These are phyloP conservation scores for Asteroscopus sphinx DNA, from an alignment of 2,888 invertebrate species.

Conservation along the genomic window DNA sequence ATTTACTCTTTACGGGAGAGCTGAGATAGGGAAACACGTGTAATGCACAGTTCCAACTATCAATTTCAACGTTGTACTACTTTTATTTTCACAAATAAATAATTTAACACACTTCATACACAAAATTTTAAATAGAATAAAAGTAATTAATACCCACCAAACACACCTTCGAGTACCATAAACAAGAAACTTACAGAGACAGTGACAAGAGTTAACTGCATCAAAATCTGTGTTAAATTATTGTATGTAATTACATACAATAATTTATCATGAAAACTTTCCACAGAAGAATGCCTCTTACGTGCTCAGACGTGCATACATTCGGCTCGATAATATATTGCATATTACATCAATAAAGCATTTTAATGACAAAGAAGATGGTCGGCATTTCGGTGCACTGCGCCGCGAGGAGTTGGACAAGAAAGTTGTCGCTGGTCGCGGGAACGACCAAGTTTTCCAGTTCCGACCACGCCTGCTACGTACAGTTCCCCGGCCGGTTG, in stretches of 20 bases:
- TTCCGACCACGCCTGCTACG: constrained; percentile 72
- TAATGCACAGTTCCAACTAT: constrained; percentile 7
- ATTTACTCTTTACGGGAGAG: constrained; percentile 28
- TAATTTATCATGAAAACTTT: constrained; percentile 52
- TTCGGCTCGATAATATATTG: constrained; percentile 61
- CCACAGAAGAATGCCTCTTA: constrained; percentile 52
- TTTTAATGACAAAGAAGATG: constrained; percentile 72
- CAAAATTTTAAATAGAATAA: too few species aligned
- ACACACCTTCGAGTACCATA: background rate
- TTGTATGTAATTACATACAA: constrained; percentile 42
- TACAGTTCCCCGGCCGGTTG: constrained; percentile 68
- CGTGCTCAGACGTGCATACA: constrained; percentile 57
- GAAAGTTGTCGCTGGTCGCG: constrained; percentile 70
- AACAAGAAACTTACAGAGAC: too few species aligned
- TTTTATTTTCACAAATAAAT: too few species aligned
- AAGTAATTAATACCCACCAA: background rate
- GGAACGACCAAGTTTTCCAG: constrained; percentile 73
- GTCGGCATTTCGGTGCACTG: constrained; percentile 63
- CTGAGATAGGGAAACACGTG: constrained; percentile 29
- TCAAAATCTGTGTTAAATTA: too few species aligned
- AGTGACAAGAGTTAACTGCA: constrained; percentile 29
- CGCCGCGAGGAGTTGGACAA: constrained; percentile 63
- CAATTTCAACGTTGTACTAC: constrained; percentile 14
- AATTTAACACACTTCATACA: too few species aligned
- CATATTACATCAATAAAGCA: constrained; percentile 74